Evolutionary conservation across 2,113 vertebrate species (phyloP).

Genomic region (Motacilla tschutschensis): DNA sequence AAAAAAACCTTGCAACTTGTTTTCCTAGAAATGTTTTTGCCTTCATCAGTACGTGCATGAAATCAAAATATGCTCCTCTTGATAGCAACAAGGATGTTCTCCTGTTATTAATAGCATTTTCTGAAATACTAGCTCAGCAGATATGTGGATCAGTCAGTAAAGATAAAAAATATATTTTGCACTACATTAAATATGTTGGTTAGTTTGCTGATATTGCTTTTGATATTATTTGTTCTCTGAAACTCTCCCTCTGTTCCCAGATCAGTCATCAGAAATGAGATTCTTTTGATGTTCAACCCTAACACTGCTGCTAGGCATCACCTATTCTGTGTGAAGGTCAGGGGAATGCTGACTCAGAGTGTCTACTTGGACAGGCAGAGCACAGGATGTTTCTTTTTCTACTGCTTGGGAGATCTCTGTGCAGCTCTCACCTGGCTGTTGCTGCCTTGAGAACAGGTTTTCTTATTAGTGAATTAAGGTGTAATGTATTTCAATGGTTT

Average conservation of each 20-base stretch:
- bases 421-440: background rate
- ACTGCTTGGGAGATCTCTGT: background rate
- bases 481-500: background rate
- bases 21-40: background rate
- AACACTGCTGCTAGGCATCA: background rate
- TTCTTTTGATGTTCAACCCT: conserved; percentile 36
- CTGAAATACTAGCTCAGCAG: background rate
- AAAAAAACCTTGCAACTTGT: background rate
- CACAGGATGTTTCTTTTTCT: background rate
- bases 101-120: background rate
- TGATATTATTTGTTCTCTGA: conserved; percentile 22
- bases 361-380: background rate
- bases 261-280: conserved; percentile 45
- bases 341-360: conserved; percentile 21
- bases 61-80: background rate
- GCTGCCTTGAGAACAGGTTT: conserved; percentile 3
- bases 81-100: background rate
- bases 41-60: background rate
- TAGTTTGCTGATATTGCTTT: conserved; percentile 41
- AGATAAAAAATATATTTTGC: background rate
- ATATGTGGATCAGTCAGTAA: background rate
- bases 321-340: conserved; percentile 39
- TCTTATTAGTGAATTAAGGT: background rate
- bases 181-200: background rate
- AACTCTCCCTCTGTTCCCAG: conserved; percentile 15